Base-by-base conservation (phyloP, 92 coral and sea anemone species). In the Palythoa heliodiscus region DNA sequence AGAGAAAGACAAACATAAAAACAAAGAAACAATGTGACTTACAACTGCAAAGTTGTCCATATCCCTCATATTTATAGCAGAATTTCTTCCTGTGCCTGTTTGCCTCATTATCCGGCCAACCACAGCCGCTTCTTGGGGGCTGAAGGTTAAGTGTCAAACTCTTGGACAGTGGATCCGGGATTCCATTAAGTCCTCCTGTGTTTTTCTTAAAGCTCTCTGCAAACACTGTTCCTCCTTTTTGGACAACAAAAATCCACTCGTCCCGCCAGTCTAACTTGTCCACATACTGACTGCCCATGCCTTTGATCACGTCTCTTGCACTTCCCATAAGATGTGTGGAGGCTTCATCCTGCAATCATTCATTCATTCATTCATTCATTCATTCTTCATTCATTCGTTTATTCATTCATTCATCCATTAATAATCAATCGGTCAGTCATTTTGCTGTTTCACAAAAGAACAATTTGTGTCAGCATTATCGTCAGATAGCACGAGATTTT, bases 171-270 rank as follows among this genome's bases (percentile, higher is more conserved):
- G 86, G 87, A 7, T 84, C 83, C 3, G 86, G 93, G 91, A 94
- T 89, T 5, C 61, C 74, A 35, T 80, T 66, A 16, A 11, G 47
- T 23, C 84, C 74, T 22, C 84, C 84, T 0, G 73, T 66, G 50
- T 86, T 93, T 52, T 80, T 80, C 83, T 88, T 86, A 77, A 83
- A 88, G 64, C 90, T 77, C 86, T 92, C 95, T 5, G 92, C 95
- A 7, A 85, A 76, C 13, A 82, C 89, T 5, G 89, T 71, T 8
- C 87, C 87, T 25, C 71, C 80, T 57, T 91, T 91, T 73, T 93
- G 95, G 63, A 86, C 87, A 20, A 93, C 94, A 54, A 93, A 90
- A 1, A 91, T 94, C 97, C 97, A 93, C 87, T 70, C 93, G 60
- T 93, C 97, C 47, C 97, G 76, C 93, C 92, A 93, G 47, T 76